Evolutionary conservation across 2,888 invertebrate genomes (phyloP).

Genomic region (Torymus tubicola): DNA sequence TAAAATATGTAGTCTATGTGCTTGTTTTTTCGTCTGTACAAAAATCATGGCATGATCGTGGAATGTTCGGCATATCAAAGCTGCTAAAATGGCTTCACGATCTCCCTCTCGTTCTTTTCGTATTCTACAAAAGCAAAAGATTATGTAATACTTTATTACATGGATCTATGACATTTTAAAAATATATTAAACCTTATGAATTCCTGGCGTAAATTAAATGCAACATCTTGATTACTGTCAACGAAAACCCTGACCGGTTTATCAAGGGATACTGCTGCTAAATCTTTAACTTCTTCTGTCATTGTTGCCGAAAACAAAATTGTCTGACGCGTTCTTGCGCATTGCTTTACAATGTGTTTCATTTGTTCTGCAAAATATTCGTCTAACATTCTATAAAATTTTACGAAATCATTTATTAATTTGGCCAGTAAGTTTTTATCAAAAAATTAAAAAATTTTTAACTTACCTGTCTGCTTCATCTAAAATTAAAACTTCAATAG

Average conservation of each 20-base stretch:
- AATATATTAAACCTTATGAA: conserved; percentile 83
- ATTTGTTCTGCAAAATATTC: conserved; percentile 99
- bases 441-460: neutral
- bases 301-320: conserved; percentile 99
- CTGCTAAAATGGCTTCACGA: conserved; percentile 91
- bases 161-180: no score
- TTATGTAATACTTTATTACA: no score
- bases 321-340: conserved; percentile 93
- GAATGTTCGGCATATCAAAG: conserved; percentile 92
- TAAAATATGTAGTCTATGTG: conserved; percentile 94
- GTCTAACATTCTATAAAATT: conserved; percentile 89
- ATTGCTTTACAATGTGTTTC: conserved; percentile 97
- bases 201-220: conserved; percentile 96
- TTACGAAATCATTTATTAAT: neutral
- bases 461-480: conserved; percentile 85
- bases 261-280: conserved; percentile 93
- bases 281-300: conserved; percentile 97
- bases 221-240: conserved; percentile 96
- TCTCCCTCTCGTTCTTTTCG: conserved; percentile 93
- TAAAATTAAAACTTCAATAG: conserved; percentile 91
- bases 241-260: conserved; percentile 97
- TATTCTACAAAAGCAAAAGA: conserved; percentile 79
- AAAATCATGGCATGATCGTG: conserved; percentile 95
- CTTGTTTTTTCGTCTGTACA: conserved; percentile 97
- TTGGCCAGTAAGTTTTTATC: no score